Conservation (phyloP, 2,113 vertebrate species). For the Stomatorhinus ivindoensis region DNA sequence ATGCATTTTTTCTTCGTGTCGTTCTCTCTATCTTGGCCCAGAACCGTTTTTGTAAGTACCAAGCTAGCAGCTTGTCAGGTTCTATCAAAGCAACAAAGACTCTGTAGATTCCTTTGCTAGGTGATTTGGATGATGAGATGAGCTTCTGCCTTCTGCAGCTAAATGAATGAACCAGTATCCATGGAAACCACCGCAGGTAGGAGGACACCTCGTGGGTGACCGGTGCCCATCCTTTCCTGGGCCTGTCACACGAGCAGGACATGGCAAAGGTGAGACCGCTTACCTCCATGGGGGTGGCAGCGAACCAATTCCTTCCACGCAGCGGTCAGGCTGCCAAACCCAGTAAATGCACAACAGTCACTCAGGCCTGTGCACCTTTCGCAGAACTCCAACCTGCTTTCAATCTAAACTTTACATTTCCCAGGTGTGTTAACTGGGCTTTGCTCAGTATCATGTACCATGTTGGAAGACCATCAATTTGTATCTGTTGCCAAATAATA, state of each 20-base stretch:
- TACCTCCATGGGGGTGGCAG: conserved; percentile 98
- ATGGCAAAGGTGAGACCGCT: conserved; percentile 96
- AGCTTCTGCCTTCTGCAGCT: background rate
- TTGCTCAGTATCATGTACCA: background rate
- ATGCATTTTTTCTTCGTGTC: background rate
- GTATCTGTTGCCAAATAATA: background rate
- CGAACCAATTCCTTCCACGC: conserved; percentile 86
- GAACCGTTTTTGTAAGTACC: conserved; percentile 96
- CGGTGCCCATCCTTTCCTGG: conserved; percentile 49
- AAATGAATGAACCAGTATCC: background rate
- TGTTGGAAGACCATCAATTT: background rate
- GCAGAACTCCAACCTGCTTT: background rate
- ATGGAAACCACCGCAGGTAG: background rate
- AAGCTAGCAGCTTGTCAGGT: conserved; percentile 89
- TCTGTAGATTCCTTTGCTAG: conserved; percentile 97
- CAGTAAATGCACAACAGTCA: background rate
- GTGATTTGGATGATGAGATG: conserved; percentile 33
- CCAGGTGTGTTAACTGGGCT: background rate
- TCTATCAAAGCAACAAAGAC: conserved; percentile 98
- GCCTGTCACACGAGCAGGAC: conserved; percentile 90
- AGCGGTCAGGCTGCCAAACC: conserved; percentile 11
- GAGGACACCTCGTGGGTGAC: conserved; percentile 37
- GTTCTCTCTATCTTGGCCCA: conserved; percentile 64
- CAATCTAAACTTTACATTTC: background rate
- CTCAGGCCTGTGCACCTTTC: background rate